Base-by-base conservation (phyloP, 2,888 invertebrate genomes). In the Yponomeuta malinellus region DNA sequence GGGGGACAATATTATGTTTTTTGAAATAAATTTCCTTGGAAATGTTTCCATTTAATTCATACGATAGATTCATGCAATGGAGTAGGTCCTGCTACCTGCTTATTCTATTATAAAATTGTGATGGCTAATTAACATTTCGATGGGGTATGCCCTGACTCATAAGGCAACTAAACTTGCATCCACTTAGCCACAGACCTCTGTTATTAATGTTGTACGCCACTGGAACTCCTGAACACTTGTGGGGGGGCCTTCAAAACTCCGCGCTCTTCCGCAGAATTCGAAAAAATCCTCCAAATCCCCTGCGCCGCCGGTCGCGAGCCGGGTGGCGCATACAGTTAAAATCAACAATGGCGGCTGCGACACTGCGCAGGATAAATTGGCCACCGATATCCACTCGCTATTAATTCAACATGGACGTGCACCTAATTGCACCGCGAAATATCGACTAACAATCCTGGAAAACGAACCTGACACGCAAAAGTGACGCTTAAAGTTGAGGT, bases 391-490 rank as follows among this genome's bases (percentile, higher is more conserved):
- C 79, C 75, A 74, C 77, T 77, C 75, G 76, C 84, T 79, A 83
- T 84, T 83, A 82, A 81, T 84, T 82, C 82, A 76, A 74, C 76
- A 77, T 79, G 80, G 80, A 79, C 78, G 74, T 78, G 76, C 74
- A 74, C 80, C 81, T 86, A 86, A 87, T 85, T 86, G 85, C 82
- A 76, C 71, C 71, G 74, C 82, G 77, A 83, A 84, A 85, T 83
- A 85, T 82, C 76, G 82, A 77, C 52, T 81, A 83, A 83, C 83
- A 78, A 79, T 75, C 79, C 76, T 59, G 52, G 3, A 59, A 73
- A 76, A 77, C 75, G 74, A 74, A 73, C 12, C 65, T 48, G 64
- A 29, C 8, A 31, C 64, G 23, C 63, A 63, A 70, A 70, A 59
- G 12, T 63, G n/a, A 23, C 43, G 37, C 70, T 63, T 70, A 70